Evolutionary conservation across 2,113 vertebrate species (phyloP).

Genomic region (Cinclus cinclus): DNA sequence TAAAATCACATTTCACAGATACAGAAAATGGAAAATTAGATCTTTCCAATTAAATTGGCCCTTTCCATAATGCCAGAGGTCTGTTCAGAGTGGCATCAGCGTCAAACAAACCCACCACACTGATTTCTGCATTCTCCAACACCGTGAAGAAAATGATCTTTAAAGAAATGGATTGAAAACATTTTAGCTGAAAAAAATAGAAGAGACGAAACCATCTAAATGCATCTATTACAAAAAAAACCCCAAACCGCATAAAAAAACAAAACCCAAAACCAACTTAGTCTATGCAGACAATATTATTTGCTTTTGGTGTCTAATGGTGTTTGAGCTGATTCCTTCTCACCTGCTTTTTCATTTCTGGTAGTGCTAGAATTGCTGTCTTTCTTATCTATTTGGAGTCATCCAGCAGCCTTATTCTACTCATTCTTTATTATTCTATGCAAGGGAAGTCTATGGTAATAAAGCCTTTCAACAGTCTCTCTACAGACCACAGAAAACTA

Average conservation of each 20-base stretch:
- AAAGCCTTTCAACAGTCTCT: background rate
- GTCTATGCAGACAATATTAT: background rate
- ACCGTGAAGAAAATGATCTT: background rate
- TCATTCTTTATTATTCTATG: background rate
- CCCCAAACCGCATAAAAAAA: background rate
- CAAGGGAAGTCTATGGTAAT: background rate
- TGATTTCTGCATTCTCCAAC: background rate
- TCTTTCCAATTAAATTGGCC: background rate
- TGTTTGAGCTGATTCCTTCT: background rate
- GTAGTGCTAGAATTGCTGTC: background rate
- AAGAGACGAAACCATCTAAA: background rate
- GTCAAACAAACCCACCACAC: background rate
- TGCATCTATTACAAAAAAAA: background rate
- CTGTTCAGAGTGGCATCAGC: background rate
- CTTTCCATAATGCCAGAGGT: background rate
- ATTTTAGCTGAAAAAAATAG: background rate
- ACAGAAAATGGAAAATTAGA: background rate
- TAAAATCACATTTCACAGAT: conserved; percentile 18
- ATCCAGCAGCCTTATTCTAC: background rate
- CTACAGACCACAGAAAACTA: background rate
- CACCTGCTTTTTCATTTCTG: background rate
- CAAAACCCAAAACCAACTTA: background rate
- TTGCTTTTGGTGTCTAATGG: background rate
- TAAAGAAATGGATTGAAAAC: background rate
- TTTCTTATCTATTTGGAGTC: background rate